phyloP scores from a whole-genome alignment of 2,113 vertebrate species.

The Felis chaus region DNA sequence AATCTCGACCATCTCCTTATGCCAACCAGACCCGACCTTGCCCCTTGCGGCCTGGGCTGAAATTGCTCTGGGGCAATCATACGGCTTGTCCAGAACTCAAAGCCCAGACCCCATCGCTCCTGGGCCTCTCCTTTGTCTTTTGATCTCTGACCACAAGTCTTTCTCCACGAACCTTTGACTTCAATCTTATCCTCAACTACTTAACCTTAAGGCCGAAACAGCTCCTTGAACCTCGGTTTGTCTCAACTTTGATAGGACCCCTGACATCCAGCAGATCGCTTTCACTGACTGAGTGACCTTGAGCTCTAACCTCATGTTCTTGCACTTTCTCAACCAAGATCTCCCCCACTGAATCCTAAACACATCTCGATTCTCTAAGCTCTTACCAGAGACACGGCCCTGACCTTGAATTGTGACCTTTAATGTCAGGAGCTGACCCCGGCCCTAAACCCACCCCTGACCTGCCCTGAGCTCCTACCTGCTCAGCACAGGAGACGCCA shows the following conservation, averaged over 20 bases:
- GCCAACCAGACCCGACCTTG: neutral
- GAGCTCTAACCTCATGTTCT: neutral
- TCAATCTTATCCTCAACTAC: neutral
- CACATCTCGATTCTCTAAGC: neutral
- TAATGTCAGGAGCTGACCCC: neutral
- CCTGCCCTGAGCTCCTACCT: slow-evolving; percentile 41
- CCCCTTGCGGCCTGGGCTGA: neutral
- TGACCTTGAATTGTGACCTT: neutral
- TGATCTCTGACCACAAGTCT: neutral
- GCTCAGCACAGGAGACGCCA: slow-evolving; percentile 8
- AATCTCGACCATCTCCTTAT: neutral
- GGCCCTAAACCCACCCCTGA: neutral
- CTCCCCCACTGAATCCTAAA: neutral
- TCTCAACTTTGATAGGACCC: neutral
- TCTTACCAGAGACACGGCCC: neutral
- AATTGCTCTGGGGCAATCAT: neutral
- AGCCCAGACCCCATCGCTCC: neutral
- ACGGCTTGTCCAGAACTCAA: neutral
- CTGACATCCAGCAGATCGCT: neutral
- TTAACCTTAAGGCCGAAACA: neutral
- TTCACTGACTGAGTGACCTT: neutral
- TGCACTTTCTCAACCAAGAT: neutral
- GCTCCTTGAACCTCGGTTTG: neutral
- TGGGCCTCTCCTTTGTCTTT: neutral
- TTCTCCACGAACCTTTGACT: neutral